These are phyloP conservation scores for Drosophila pseudoobscura DNA, from an alignment of 1,140 invertebrate genomes.

Conservation along the genomic window DNA sequence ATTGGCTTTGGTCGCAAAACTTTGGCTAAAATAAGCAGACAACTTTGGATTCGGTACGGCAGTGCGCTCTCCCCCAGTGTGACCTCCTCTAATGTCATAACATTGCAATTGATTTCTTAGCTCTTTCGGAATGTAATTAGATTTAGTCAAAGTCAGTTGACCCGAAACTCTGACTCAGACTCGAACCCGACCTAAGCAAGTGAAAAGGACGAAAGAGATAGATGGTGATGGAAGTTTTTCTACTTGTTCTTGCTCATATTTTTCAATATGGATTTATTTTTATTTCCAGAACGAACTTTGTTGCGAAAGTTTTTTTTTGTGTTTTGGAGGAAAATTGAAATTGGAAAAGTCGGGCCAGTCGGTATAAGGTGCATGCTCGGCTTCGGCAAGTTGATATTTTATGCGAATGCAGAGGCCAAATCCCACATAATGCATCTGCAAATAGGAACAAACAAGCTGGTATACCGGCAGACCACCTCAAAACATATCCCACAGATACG, in stretches of 20 bases:
- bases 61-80: no score
- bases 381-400: constrained; percentile 71
- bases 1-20: background rate
- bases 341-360: constrained; percentile 55
- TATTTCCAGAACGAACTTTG: constrained; percentile 12
- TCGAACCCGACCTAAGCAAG: background rate
- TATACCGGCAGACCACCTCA: no score
- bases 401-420: constrained; percentile 71
- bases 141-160: constrained; percentile 21
- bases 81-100: constrained; percentile 14
- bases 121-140: constrained; percentile 28
- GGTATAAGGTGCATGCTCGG: constrained; percentile 1
- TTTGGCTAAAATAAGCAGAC: constrained; percentile 19
- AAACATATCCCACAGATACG: constrained; percentile 1
- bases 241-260: constrained; percentile 13
- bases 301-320: constrained; percentile 18
- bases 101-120: constrained; percentile 34
- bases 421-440: constrained; percentile 75
- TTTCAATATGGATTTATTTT: constrained; percentile 40
- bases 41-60: constrained; percentile 6
- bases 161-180: constrained; percentile 1
- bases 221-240: constrained; percentile 15
- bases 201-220: no score
- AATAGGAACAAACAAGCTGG: constrained; percentile 43
- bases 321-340: constrained; percentile 58